Percentiles rank a stretch among this genome's conserved stretches.
Conservation (phyloP, 2,113 vertebrate genomes). For the Prolemur simus region DNA sequence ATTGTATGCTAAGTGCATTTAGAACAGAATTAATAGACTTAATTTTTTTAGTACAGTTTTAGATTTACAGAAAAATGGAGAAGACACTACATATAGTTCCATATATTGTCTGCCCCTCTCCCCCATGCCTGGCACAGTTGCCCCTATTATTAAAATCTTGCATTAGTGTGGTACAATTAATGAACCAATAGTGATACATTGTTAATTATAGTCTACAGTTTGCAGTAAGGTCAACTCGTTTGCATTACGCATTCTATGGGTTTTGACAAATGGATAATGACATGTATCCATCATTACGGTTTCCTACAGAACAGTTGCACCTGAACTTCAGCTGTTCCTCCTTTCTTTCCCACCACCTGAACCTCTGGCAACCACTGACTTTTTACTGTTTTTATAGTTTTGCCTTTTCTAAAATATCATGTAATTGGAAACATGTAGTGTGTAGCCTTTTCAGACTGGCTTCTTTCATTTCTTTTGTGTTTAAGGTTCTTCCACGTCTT, state of each 20-base stretch:
- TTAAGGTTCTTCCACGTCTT: background rate
- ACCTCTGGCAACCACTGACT: background rate
- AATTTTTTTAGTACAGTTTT: background rate
- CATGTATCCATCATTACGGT: background rate
- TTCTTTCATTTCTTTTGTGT: background rate
- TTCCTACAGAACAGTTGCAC: background rate
- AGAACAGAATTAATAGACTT: background rate
- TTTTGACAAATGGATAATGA: background rate
- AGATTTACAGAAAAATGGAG: background rate
- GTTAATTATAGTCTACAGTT: background rate
- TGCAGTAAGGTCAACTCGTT: background rate
- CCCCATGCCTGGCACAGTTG: background rate
- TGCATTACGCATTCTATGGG: background rate
- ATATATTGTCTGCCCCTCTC: background rate
- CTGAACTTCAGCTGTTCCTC: background rate
- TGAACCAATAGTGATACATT: background rate
- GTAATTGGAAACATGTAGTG: background rate
- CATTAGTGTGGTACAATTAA: background rate
- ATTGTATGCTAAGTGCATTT: background rate
- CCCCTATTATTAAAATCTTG: background rate
- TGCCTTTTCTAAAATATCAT: background rate
- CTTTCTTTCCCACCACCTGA: background rate
- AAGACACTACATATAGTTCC: background rate
- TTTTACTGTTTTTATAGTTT: background rate
- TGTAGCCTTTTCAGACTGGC: background rate